Conservation (phyloP, 2,888 invertebrate genomes). For the Aporophyla nigra region DNA sequence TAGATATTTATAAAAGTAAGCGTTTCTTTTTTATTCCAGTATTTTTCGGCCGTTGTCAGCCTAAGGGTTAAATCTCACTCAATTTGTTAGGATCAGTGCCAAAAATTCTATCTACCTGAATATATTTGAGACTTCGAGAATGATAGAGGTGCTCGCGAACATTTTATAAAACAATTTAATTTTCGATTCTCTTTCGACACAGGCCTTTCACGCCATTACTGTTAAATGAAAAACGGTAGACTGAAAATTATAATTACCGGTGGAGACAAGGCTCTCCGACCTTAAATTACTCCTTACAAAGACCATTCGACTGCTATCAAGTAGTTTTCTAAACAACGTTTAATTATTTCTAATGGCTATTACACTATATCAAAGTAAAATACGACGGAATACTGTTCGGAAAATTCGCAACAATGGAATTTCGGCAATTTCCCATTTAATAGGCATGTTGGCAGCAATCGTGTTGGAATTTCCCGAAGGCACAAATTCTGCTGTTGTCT, state of each 20-base stretch:
- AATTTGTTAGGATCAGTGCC: slow-evolving; percentile 54
- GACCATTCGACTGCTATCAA: slow-evolving; percentile 21
- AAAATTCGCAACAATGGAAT: slow-evolving; percentile 67
- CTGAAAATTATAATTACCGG: slow-evolving; percentile 29
- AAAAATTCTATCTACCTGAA: slow-evolving; percentile 41
- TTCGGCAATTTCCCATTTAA: slow-evolving; percentile 68
- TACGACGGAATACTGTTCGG: slow-evolving; percentile 58
- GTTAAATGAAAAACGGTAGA: slow-evolving; percentile 18
- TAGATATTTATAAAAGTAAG: neutral
- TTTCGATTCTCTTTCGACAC: slow-evolving; percentile 14
- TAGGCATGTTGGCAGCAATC: slow-evolving; percentile 68
- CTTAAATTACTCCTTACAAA: slow-evolving; percentile 32
- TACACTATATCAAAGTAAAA: slow-evolving; percentile 68
- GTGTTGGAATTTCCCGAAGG: slow-evolving; percentile 66
- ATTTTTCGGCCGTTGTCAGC: slow-evolving; percentile 5
- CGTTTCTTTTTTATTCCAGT: slow-evolving; percentile 1
- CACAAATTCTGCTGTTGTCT: slow-evolving; percentile 56
- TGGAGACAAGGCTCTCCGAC: neutral
- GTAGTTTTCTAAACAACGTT: slow-evolving; percentile 55
- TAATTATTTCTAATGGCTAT: slow-evolving; percentile 64
- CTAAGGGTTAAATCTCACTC: slow-evolving; percentile 32
- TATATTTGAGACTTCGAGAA: slow-evolving; percentile 32
- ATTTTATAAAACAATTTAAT: slow-evolving; percentile 30
- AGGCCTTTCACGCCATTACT: slow-evolving; percentile 1
- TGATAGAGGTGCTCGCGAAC: slow-evolving; percentile 12